A percentile compares a stretch with the other conserved stretches of the same genome.
phyloP scores from a whole-genome alignment of 2,113 vertebrate species.

The Gymnocephalus cernua region DNA sequence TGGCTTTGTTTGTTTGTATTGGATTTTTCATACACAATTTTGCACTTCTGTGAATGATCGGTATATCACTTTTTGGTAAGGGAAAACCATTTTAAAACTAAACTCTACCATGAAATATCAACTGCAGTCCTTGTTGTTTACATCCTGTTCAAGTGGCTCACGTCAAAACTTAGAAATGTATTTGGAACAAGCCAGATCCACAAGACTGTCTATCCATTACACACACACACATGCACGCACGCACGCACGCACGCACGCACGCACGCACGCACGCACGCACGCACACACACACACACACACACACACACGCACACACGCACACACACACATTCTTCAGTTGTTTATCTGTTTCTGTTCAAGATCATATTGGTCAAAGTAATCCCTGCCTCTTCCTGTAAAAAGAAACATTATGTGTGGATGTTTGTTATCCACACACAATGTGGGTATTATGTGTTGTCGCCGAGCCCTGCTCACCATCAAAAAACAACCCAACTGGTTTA shows the following conservation, averaged over 20 bases:
- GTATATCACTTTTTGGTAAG: slow-evolving; percentile 3
- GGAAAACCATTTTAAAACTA: slow-evolving; percentile 8
- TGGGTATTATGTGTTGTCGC: slow-evolving; percentile 22
- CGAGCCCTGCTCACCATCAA: not conserved
- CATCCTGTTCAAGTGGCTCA: slow-evolving; percentile 29
- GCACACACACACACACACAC: slow-evolving; percentile 3
- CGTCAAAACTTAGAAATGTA: slow-evolving; percentile 6
- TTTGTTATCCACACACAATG: slow-evolving; percentile 48
- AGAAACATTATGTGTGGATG: slow-evolving; percentile 25
- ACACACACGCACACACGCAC: not conserved
- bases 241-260: slow-evolving; percentile 7
- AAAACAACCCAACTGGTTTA: slow-evolving; percentile 51
- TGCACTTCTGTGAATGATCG: slow-evolving; percentile 19
- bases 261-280: slow-evolving; percentile 8
- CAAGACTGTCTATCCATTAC: not conserved
- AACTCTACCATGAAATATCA: slow-evolving; percentile 12
- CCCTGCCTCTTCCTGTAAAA: slow-evolving; percentile 20
- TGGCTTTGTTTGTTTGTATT: slow-evolving; percentile 50
- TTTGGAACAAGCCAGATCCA: slow-evolving; percentile 14
- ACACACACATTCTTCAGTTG: slow-evolving; percentile 7
- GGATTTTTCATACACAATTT: slow-evolving; percentile 35
- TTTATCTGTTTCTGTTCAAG: slow-evolving; percentile 21
- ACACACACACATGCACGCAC: not conserved
- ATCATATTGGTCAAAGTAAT: slow-evolving; percentile 25
- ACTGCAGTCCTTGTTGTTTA: slow-evolving; percentile 24